phyloP scores from a whole-genome alignment of 2,113 vertebrate species.

The Myrmophylax atrothorax region DNA sequence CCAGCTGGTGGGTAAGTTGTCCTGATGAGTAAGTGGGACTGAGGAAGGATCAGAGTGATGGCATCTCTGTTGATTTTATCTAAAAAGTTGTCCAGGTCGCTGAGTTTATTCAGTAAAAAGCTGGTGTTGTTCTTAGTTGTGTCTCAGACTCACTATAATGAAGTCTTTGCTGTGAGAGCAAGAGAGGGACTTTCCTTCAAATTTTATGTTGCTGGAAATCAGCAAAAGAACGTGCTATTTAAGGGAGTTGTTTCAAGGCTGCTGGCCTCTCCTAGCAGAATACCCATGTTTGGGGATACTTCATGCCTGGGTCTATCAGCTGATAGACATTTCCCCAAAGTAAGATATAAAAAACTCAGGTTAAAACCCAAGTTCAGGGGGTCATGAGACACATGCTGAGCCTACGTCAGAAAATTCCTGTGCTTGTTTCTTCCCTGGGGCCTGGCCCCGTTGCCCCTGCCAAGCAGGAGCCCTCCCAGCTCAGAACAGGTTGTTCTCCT shows the following conservation, averaged over 20 bases:
- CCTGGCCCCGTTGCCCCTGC: not conserved
- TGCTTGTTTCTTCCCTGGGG: not conserved
- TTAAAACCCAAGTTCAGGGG: not conserved
- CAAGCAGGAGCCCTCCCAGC: constrained; percentile 10
- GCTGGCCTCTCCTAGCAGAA: not conserved
- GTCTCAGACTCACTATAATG: not conserved
- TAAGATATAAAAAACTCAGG: constrained; percentile 43
- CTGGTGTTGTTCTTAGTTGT: not conserved
- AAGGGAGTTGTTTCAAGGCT: not conserved
- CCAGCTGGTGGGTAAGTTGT: not conserved
- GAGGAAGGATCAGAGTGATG: not conserved
- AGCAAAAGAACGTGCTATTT: not conserved
- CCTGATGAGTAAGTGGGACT: not conserved
- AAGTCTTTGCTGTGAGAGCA: not conserved
- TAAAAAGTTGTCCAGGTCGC: not conserved
- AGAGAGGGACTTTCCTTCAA: not conserved
- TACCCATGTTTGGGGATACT: constrained; percentile 28
- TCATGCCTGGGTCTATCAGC: not conserved
- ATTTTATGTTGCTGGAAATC: not conserved
- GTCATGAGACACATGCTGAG: not conserved
- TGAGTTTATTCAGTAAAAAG: not conserved
- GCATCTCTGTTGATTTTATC: not conserved
- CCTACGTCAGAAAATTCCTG: not conserved
- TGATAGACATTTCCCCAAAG: not conserved
- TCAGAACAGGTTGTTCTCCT: constrained; percentile 43